Conservation (phyloP, 2,113 vertebrate species). For the Rattus norvegicus region GRCr8 NC_086039.1:141996501-141997000, state of each 20-base stretch:
- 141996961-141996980: not conserved
- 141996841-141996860: not conserved
- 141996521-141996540: not conserved
- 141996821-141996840: conserved; percentile 33
- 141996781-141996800: not conserved
- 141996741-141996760: not conserved
- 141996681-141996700: not conserved
- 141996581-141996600: conserved; percentile 15
- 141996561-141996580: not conserved
- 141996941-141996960: not conserved
- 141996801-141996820: conserved; percentile 24
- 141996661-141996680: not conserved
- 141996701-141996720: not conserved
- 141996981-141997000: not conserved
- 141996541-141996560: conserved; percentile 16
- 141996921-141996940: not conserved
- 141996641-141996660: not conserved
- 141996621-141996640: not conserved
- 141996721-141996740: not conserved
- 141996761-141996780: not conserved
- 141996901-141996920: not conserved
- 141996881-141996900: not conserved
- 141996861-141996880: not conserved
- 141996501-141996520: not conserved
- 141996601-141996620: not conserved